Base-by-base conservation (phyloP, 2,797 vertebrate genomes). In the Hippoglossus hippoglossus region DNA sequence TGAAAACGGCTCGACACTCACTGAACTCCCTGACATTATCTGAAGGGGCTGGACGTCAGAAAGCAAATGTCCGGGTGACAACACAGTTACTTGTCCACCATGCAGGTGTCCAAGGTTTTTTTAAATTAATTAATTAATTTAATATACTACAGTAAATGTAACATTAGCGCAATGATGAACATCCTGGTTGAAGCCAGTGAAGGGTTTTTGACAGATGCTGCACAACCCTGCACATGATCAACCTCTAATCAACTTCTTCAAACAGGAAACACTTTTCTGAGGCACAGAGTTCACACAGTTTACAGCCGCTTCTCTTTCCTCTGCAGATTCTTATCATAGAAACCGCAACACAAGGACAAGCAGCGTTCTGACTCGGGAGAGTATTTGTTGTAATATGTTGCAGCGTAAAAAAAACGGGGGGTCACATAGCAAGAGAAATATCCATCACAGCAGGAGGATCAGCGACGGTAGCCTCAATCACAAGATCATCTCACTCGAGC, bases 301-400 rank as follows among this genome's bases (percentile, higher is more conserved):
- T 34, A 11, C 36, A 39, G 12, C 12, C 4, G 44, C 12, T 18
- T 66, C 18, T 44, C 59, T 34, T 39, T 65, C 22, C 15, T 6
- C 6, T 1, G 18, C 34, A 80, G 39, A 63, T 50, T 58, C 8
- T 34, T 19, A 15, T 70, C 36, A 28, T 50, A 52, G 62, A 53
- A 25, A 50, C 34, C 39, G 6, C 66, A 55, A 46, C 39, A 73
- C 79, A 84, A 86, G 77, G 77, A 67, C 61, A 0, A 64, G 51
- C 28, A 24, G 52, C 7, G 25, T 65, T 79, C 7, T 62, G 67
- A 31, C 61, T 67, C 39, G 2, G 12, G 16, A 0, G n/a, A 5
- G 5, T 41, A 55, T 80, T 67, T 67, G 58, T 62, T 73, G 69
- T 56, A 77, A 75, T 63, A 49, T 13, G 47, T 22, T 21, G 24